Base-by-base conservation (phyloP, 1,140 invertebrate genomes). In the Rhizoglyphus robini region DNA sequence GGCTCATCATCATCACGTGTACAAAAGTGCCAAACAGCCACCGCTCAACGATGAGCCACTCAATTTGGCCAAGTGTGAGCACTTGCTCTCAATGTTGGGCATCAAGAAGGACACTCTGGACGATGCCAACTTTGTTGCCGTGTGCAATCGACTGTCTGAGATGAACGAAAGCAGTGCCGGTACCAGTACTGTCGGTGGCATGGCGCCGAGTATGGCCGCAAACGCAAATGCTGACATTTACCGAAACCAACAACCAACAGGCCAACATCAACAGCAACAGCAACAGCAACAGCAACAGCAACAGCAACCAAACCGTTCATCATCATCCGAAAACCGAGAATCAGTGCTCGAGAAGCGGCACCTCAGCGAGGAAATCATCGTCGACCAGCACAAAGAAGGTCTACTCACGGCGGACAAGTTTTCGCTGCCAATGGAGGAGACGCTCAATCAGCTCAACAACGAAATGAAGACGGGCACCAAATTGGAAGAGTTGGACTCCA, bases 401-500 rank as follows among this genome's bases (percentile, higher is more conserved):
- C 15, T 23, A 15, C 23, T 23, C 41, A 46, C 41, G 15, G 41
- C 41, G 23, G 41, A 11, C 51, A 32, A 54, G 23, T 23, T 25
- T 15, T 23, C 41, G 41, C 15, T 15, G 15, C 41, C 41, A 46
- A 23, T 54, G 23, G 51, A 54, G 8, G 23, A 5, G 20, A 54
- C 20, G 8, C 8, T 54, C 51, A 54, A 54, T 54, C 41, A 54
- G 51, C 15, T 54, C 23, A 54, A 41, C 36, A 41, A 54, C 51
- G 23, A 61, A 5, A 61, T 8, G 8, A 61, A 61, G 5, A 63
- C 5, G 5, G 20, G 36, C 36, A 41, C 54, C 32, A 61, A 2
- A 4, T 29, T 63, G 15, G 62, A 63, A 27, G 62, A 48, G 27
- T 27, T 63, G 58, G 62, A 63, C 31, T n/a, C 57, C 11, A 63